Base-by-base conservation (phyloP, 64 coral and sea anemone species). In the Cladopsammia gracilis region DNA sequence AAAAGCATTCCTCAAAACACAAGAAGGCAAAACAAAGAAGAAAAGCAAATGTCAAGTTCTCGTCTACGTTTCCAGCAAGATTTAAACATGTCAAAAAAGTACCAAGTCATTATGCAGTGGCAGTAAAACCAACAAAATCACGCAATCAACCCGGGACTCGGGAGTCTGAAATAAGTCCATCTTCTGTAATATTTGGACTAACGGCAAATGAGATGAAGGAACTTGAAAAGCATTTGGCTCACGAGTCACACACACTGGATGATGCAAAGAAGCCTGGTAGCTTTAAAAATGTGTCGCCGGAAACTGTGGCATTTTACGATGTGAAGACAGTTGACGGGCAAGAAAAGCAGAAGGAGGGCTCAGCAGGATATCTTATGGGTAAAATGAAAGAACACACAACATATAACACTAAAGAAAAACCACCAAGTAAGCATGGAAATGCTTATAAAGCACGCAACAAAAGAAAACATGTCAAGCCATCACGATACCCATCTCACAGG, bases 101-200 rank as follows among this genome's bases (percentile, higher is more conserved):
- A 49, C 34, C 6, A n/a, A 66, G 13, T 12, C 42, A 22, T 25
- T 16, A 20, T 68, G 6, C 19, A 10, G 0, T 67, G 6, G 20
- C 13, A 23, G 25, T 48, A 1, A 84, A 64, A 68, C 80, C 80
- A 3, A 84, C 44, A 13, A 84, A 48, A 68, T 68, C 45, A 49
- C 62, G 62, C 7, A 62, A 49, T 68, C 80, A 84, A 66, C 80
- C 62, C 3, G 80, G 59, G 43, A 84, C 80, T 52, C 60, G 80
- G 50, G 80, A 84, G 3, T 84, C 80, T 68, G 80, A 84, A 50
- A 84, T 84, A 67, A 84, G 61, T 50, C 80, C 80, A 25, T 49
- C 80, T n/a, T 84, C 80, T n/a, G 61, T 84, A 4, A 84, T 84
- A 84, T 84, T 84, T 84, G 80, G 80, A 22, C 46, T 84, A 45